Evolutionary conservation across 2,113 vertebrate species (phyloP).

Genomic region (Trochalopteron elliotii): DNA sequence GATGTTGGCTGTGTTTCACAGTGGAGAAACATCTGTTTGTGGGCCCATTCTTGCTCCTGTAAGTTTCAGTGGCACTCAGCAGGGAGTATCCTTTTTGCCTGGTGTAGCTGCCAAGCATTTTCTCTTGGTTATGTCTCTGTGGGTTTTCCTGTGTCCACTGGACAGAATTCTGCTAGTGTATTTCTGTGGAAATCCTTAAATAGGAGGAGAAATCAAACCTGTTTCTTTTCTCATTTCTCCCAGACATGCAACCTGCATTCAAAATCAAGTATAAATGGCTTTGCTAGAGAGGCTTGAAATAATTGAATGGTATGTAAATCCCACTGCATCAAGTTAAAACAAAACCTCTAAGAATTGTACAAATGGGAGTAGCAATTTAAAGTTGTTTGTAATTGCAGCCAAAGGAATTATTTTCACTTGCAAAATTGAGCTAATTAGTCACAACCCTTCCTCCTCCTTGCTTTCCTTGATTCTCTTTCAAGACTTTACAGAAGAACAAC

Average conservation of each 20-base stretch:
- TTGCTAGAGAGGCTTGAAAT: not conserved
- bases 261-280: not conserved
- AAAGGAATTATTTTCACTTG: not conserved
- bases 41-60: not conserved
- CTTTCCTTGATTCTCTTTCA: not conserved
- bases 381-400: not conserved
- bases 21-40: not conserved
- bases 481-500: not conserved
- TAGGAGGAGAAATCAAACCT: not conserved
- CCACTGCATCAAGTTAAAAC: not conserved
- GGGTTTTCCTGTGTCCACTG: not conserved
- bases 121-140: too few relatives aligned
- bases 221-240: not conserved
- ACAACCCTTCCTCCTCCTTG: not conserved
- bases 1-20: accelerated
- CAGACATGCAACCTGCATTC: not conserved
- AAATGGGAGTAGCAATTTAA: not conserved
- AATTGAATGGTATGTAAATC: not conserved
- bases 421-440: not conserved
- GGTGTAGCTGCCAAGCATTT: not conserved
- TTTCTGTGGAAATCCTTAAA: not conserved
- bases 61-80: not conserved
- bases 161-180: too few relatives aligned
- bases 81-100: not conserved
- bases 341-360: not conserved